Evolutionary conservation across 2,888 invertebrate species (phyloP).

Genomic region (Orgyia antiqua): DNA sequence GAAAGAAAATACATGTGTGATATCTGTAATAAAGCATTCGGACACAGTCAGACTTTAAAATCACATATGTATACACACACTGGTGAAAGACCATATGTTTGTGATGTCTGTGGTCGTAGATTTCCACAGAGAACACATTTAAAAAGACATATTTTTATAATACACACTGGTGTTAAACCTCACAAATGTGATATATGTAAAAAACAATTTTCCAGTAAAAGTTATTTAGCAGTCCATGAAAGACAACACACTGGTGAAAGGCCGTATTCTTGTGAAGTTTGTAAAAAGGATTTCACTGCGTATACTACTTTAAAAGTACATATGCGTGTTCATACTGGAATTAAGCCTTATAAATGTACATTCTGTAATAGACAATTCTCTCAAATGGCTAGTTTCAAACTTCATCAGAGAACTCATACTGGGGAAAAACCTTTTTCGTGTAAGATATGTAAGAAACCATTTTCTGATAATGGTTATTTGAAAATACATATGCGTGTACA

Average conservation of each 20-base stretch:
- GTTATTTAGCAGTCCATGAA: conserved; percentile 60
- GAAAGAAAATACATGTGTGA: conserved; percentile 51
- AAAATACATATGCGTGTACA: conserved; percentile 67
- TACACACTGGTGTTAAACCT: conserved; percentile 56
- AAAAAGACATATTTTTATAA: conserved; percentile 59
- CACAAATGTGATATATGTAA: conserved; percentile 53
- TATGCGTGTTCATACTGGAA: conserved; percentile 60
- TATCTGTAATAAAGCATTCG: conserved; percentile 50
- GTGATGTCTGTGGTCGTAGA: conserved; percentile 57
- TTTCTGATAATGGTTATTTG: conserved; percentile 64
- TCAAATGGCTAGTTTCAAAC: conserved; percentile 63
- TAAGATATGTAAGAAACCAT: conserved; percentile 58
- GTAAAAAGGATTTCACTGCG: conserved; percentile 61
- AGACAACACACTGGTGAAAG: conserved; percentile 57
- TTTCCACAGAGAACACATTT: conserved; percentile 62
- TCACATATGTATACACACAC: conserved; percentile 63
- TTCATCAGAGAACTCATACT: conserved; percentile 60
- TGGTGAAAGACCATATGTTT: conserved; percentile 57
- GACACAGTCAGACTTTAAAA: conserved; percentile 62
- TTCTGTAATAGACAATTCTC: conserved; percentile 59
- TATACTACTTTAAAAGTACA: conserved; percentile 65
- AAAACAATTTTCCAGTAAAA: conserved; percentile 63
- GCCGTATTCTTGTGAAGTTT: conserved; percentile 58
- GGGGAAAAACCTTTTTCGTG: conserved; percentile 58
- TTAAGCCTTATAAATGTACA: conserved; percentile 57